phyloP scores from a whole-genome alignment of 2,888 invertebrate species.

The Rapana venosa region DNA sequence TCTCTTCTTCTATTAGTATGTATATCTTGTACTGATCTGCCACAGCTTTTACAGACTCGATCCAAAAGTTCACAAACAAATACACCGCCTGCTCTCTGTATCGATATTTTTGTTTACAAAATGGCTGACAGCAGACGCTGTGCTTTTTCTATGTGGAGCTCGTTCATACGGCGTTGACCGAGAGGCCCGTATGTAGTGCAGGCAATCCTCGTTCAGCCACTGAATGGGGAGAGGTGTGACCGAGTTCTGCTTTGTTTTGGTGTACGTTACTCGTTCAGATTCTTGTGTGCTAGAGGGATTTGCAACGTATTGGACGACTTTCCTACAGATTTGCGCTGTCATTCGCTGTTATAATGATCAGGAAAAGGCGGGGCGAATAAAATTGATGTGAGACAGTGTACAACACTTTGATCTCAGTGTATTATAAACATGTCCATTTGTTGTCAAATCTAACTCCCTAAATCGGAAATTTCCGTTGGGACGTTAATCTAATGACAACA shows the following conservation, averaged over 20 bases:
- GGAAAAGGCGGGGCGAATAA: not conserved
- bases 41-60: not conserved
- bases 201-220: constrained; percentile 32
- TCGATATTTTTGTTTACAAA: constrained; percentile 15
- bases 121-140: constrained; percentile 44
- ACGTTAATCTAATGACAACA: no score
- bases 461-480: no score
- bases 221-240: not conserved
- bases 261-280: constrained; percentile 21
- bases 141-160: constrained; percentile 21
- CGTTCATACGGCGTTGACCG: constrained; percentile 43
- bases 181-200: constrained; percentile 42
- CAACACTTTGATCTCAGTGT: no score
- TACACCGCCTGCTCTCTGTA: not conserved
- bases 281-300: not conserved
- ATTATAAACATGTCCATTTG: no score
- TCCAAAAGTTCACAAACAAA: not conserved
- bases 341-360: not conserved
- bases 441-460: no score
- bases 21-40: not conserved
- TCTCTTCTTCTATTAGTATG: not conserved
- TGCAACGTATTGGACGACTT: not conserved
- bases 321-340: not conserved
- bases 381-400: not conserved
- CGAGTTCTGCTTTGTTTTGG: not conserved